Percentiles rank a stretch among this genome's conserved stretches.
These are phyloP conservation scores for Chrysochloris asiatica DNA, from an alignment of 2,113 vertebrate species.

Conservation along the genomic window DNA sequence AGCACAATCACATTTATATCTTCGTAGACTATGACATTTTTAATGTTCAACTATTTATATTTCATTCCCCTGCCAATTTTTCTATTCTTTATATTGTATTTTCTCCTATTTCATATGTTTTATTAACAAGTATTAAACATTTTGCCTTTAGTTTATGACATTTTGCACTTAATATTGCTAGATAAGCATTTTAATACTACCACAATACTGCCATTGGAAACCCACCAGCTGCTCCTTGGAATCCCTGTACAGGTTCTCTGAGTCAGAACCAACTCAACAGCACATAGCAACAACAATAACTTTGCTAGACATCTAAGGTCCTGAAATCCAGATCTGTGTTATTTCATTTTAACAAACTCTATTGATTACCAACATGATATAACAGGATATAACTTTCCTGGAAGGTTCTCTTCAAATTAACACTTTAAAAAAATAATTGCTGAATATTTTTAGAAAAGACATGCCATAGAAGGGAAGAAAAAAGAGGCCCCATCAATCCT, in stretches of 20 bases:
- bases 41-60: background rate
- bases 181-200: too few species aligned
- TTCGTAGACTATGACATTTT: accelerated
- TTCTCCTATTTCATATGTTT: background rate
- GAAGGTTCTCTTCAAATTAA: background rate
- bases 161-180: background rate
- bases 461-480: background rate
- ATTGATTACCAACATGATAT: background rate
- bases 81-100: background rate
- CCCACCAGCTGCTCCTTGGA: too few species aligned
- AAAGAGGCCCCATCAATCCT: too few species aligned
- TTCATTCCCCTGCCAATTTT: background rate
- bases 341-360: too few species aligned
- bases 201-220: too few species aligned
- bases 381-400: accelerated
- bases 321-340: background rate
- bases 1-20: background rate
- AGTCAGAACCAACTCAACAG: too few species aligned
- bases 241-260: too few species aligned
- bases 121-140: too few species aligned
- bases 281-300: too few species aligned
- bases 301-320: background rate
- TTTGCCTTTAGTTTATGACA: accelerated
- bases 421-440: accelerated
- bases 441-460: background rate